Evolutionary conservation across 2,888 invertebrate genomes (phyloP).

Genomic region (Liodrosophila aerea): DNA sequence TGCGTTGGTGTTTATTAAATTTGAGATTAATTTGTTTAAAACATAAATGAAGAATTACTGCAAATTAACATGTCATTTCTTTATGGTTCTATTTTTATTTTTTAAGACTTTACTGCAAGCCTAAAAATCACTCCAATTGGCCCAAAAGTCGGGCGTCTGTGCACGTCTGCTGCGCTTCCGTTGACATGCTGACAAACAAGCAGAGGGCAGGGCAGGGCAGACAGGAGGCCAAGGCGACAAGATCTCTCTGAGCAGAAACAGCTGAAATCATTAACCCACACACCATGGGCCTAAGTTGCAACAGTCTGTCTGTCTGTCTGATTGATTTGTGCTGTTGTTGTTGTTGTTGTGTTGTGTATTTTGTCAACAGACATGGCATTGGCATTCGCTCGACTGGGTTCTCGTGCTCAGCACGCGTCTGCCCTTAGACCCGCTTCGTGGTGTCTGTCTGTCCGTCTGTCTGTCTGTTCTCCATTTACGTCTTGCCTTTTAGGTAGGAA

Average conservation of each 20-base stretch:
- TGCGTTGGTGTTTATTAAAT: too few relatives aligned
- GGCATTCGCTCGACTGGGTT: conserved; percentile 25
- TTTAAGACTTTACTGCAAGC: not conserved
- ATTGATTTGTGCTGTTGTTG: conserved; percentile 38
- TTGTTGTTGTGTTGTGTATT: conserved; percentile 10
- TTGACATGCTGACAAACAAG: conserved; percentile 3
- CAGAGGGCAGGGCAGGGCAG: too few relatives aligned
- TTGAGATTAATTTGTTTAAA: too few relatives aligned
- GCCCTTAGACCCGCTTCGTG: conserved; percentile 19
- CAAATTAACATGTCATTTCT: too few relatives aligned
- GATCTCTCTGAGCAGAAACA: conserved; percentile 12
- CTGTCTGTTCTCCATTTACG: not conserved
- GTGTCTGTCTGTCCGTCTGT: too few relatives aligned
- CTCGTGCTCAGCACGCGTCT: conserved; percentile 20
- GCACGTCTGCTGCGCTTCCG: conserved; percentile 44
- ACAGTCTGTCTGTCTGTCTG: conserved; percentile 18
- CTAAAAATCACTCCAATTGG: not conserved
- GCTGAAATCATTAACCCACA: conserved; percentile 38
- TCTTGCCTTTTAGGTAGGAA: conserved; percentile 36
- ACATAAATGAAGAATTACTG: too few relatives aligned
- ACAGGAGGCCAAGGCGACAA: conserved; percentile 11
- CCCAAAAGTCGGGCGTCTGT: conserved; percentile 11
- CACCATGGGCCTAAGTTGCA: conserved; percentile 9
- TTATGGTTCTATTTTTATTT: too few relatives aligned
- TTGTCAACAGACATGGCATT: conserved; percentile 25